Conservation (phyloP, 2,113 vertebrate species). For the Pontoporia blainvillei region DNA sequence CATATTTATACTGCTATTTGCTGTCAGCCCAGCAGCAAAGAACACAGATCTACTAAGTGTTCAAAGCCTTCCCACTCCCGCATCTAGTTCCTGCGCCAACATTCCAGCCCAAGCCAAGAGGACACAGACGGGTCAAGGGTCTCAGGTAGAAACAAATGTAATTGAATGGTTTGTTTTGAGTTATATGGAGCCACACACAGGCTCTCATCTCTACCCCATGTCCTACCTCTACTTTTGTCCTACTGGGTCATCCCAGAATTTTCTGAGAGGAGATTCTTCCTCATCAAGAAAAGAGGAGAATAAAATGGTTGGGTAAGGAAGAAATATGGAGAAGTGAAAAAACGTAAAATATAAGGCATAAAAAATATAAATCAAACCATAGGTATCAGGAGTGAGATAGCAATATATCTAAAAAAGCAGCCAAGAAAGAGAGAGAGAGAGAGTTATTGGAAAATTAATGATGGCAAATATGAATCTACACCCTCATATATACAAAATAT, state of each 20-base stretch:
- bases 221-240: neutral
- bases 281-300: neutral
- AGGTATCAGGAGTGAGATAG: neutral
- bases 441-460: neutral
- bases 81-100: neutral
- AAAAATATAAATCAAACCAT: neutral
- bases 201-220: neutral
- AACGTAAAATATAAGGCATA: neutral
- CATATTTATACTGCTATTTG: neutral
- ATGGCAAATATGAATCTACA: neutral
- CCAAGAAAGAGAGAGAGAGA: neutral
- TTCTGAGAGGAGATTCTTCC: neutral
- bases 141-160: neutral
- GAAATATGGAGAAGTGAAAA: neutral
- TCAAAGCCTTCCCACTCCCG: neutral
- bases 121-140: neutral
- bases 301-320: neutral
- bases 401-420: neutral
- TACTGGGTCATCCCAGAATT: neutral
- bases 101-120: neutral
- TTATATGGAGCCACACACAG: neutral
- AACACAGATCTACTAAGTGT: neutral
- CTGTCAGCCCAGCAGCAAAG: neutral
- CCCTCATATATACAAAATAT: neutral
- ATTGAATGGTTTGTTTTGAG: neutral